Evolutionary conservation across 2,797 vertebrate genomes (phyloP).

Genomic region (Nasua narica): DNA sequence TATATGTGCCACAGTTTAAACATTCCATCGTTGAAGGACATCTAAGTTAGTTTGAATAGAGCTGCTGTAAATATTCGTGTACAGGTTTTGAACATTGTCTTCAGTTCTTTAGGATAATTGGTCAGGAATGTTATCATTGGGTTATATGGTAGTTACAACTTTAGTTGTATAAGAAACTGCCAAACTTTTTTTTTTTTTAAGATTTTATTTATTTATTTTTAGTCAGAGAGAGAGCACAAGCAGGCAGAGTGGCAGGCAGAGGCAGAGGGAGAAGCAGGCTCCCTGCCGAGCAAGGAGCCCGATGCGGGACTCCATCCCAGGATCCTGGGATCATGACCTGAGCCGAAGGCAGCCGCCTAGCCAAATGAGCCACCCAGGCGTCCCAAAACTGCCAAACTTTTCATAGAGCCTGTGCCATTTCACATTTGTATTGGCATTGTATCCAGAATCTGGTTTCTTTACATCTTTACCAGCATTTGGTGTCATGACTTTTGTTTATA

Average conservation of each 20-base stretch:
- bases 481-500: not conserved
- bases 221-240: no score
- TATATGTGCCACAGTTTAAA: not conserved
- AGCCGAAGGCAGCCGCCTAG: no score
- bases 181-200: no score
- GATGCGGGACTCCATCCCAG: no score
- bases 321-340: no score
- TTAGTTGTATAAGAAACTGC: not conserved
- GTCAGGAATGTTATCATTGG: not conserved
- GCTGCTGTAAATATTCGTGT: not conserved
- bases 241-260: no score
- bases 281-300: no score
- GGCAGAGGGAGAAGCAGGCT: no score
- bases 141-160: not conserved
- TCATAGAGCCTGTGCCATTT: not conserved
- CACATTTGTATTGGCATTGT: not conserved
- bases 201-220: no score
- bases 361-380: no score
- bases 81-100: not conserved
- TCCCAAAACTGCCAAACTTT: not conserved
- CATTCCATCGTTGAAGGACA: not conserved
- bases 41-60: not conserved
- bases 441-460: not conserved
- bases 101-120: not conserved
- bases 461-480: not conserved